A percentile compares a stretch with the other conserved stretches of the same genome.
Conservation (phyloP, 2,888 invertebrate species). For the Acronicta aceris region DNA sequence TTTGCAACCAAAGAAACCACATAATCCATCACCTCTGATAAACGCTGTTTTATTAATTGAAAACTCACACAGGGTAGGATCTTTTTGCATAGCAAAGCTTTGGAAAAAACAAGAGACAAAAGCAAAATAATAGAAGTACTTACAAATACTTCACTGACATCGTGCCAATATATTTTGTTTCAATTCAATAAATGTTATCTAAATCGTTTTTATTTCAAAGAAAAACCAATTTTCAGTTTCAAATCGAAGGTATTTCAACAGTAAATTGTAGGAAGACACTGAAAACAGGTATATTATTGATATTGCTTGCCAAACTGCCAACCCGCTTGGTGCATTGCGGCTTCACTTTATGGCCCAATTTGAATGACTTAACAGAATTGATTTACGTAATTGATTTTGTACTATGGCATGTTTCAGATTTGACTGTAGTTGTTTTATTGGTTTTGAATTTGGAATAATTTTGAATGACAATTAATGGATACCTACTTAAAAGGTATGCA, state of each 20-base stretch:
- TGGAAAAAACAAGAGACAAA: background rate
- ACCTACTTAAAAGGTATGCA: no score
- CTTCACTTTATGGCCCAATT: conserved; percentile 24
- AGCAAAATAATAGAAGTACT: background rate
- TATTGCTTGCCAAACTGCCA: conserved; percentile 46
- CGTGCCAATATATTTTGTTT: background rate
- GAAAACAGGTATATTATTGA: conserved; percentile 12
- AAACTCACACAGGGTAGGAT: no score
- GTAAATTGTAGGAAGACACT: conserved; percentile 32
- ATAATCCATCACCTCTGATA: no score
- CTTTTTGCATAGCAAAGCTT: no score
- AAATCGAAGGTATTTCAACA: conserved; percentile 20
- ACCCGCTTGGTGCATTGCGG: conserved; percentile 39
- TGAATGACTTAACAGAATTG: conserved; percentile 16
- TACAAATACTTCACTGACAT: background rate
- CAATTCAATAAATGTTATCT: background rate
- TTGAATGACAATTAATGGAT: background rate
- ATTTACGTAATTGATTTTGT: conserved; percentile 23
- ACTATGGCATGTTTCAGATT: conserved; percentile 32
- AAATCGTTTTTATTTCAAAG: conserved; percentile 29
- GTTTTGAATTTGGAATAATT: conserved; percentile 9
- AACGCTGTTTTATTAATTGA: no score
- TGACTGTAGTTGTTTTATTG: conserved; percentile 12
- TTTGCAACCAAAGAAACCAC: no score
- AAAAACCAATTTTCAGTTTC: conserved; percentile 14